Percentiles rank a stretch among this genome's conserved stretches.
Conservation (phyloP, 2,888 invertebrate genomes). For the Aleiodes testaceus region DNA sequence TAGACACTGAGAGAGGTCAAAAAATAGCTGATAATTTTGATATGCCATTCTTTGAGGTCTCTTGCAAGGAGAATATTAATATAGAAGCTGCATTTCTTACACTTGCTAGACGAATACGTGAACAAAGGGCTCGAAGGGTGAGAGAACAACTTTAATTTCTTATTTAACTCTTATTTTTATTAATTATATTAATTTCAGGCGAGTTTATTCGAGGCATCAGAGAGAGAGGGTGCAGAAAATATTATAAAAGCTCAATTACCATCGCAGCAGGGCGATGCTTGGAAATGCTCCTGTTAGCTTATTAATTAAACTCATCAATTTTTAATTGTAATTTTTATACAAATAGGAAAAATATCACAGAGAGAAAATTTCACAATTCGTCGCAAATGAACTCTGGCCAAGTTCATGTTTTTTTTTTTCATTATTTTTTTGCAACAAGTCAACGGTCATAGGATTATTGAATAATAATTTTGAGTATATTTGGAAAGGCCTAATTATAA, state of each 20-base stretch:
- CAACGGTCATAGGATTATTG: no score
- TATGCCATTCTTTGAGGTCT: constrained; percentile 91
- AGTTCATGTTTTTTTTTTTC: background rate
- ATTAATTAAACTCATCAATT: constrained; percentile 15
- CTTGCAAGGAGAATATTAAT: constrained; percentile 89
- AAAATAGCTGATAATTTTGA: constrained; percentile 92
- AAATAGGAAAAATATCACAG: background rate
- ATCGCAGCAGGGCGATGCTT: constrained; percentile 65
- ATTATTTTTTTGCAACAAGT: no score
- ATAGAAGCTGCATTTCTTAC: constrained; percentile 89
- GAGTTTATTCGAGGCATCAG: constrained; percentile 66
- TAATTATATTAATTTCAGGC: constrained; percentile 55
- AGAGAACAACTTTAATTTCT: constrained; percentile 57
- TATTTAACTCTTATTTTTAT: no score
- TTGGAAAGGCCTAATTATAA: constrained; percentile 18
- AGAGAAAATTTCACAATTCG: background rate
- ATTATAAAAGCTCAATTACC: constrained; percentile 64
- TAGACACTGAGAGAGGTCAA: constrained; percentile 86
- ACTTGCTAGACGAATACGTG: constrained; percentile 86
- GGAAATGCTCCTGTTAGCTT: constrained; percentile 66
- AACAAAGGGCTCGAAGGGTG: constrained; percentile 85
- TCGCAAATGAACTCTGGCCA: constrained; percentile 1
- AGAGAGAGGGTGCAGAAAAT: constrained; percentile 63
- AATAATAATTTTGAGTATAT: background rate
- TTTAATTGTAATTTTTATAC: constrained; percentile 13